These are phyloP conservation scores for Ptilorrhoa leucosticta DNA, from an alignment of 2,113 vertebrate genomes.

Conservation along the genomic window DNA sequence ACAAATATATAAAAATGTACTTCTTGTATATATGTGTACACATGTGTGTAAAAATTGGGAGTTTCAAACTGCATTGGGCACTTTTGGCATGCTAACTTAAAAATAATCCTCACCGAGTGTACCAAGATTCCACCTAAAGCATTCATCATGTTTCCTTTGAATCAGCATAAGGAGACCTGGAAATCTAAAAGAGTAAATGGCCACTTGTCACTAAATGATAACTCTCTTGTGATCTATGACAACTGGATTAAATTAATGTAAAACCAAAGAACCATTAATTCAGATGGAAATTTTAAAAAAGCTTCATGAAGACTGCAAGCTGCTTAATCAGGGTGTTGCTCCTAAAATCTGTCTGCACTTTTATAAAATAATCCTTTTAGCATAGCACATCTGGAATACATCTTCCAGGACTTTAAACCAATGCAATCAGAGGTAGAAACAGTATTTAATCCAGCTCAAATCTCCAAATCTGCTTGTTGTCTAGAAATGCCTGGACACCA, in stretches of 20 bases:
- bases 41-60: not conserved
- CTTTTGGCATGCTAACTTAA: not conserved
- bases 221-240: not conserved
- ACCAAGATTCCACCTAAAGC: not conserved
- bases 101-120: not conserved
- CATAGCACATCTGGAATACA: constrained; percentile 2
- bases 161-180: not conserved
- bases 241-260: not conserved
- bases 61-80: not conserved
- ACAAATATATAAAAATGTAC: not conserved
- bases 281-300: not conserved
- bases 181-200: not conserved
- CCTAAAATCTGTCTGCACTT: not conserved
- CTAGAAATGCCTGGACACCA: not conserved
- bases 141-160: not conserved
- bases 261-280: not conserved
- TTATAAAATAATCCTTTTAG: not conserved
- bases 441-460: not conserved
- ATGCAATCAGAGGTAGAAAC: not conserved
- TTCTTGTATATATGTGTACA: not conserved
- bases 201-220: not conserved
- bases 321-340: not conserved
- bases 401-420: not conserved
- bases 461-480: not conserved
- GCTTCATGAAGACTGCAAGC: not conserved